Evolutionary conservation across 2,888 invertebrate genomes (phyloP).

Genomic region (Rotaria sp.): DNA sequence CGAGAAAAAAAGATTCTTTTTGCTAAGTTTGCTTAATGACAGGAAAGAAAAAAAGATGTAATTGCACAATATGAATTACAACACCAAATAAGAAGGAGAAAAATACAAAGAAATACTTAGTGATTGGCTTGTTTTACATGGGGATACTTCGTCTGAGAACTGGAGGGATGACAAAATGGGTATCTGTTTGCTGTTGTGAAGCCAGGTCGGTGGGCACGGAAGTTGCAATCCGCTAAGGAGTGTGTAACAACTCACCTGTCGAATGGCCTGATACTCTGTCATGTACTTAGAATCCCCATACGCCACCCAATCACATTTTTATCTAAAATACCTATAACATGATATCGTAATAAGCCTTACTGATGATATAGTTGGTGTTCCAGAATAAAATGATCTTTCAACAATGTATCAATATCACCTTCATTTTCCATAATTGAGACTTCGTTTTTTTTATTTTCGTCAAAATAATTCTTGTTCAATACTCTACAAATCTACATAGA

Average conservation of each 20-base stretch:
- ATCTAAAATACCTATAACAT: not conserved
- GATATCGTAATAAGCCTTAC: too few species aligned
- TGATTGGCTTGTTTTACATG: not conserved
- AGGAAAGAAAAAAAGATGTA: not conserved
- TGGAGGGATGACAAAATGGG: not conserved
- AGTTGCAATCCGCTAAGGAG: slow-evolving; percentile 10
- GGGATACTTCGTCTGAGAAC: slow-evolving; percentile 13
- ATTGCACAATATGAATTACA: not conserved
- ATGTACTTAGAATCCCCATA: slow-evolving; percentile 9
- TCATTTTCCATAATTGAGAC: too few species aligned
- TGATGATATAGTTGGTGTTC: too few species aligned
- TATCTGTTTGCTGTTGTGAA: not conserved
- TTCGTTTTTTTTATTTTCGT: too few species aligned
- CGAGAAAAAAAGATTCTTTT: too few species aligned
- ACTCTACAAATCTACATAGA: too few species aligned
- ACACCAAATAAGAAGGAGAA: not conserved
- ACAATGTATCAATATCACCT: too few species aligned
- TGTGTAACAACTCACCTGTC: slow-evolving; percentile 29
- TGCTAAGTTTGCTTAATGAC: too few species aligned
- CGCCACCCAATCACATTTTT: slow-evolving; percentile 1
- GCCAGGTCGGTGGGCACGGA: not conserved
- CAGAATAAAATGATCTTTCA: too few species aligned
- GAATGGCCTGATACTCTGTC: not conserved
- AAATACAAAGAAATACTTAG: not conserved
- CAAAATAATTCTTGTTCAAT: too few species aligned